A percentile compares a stretch with the other conserved stretches of the same genome.
Conservation (phyloP, 2,113 vertebrate genomes). For the Dipodomys merriami region DNA sequence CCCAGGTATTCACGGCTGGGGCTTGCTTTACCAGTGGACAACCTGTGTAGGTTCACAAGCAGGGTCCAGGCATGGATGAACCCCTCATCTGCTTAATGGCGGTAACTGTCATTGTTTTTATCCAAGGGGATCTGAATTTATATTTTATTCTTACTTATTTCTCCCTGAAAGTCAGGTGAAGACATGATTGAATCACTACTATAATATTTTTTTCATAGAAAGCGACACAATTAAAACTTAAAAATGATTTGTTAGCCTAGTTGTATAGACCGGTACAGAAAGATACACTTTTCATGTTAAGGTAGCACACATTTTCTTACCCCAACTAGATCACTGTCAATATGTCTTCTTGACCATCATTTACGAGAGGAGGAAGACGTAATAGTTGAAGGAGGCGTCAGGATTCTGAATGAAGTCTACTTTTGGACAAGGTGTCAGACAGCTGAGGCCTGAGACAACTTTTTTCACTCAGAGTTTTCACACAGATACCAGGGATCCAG, state of each 20-base stretch:
- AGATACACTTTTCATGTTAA: not conserved
- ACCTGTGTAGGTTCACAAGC: rapidly evolving
- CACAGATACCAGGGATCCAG: not conserved
- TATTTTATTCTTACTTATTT: not conserved
- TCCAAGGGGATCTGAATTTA: not conserved
- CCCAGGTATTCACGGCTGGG: not conserved
- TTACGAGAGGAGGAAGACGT: slow-evolving; percentile 24
- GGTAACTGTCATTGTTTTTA: not conserved
- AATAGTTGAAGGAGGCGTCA: not conserved
- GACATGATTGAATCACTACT: slow-evolving; percentile 9
- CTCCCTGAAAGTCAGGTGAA: not conserved
- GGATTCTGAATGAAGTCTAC: not conserved
- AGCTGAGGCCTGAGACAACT: not conserved
- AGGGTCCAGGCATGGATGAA: not conserved
- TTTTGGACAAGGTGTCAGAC: not conserved
- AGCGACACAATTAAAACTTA: not conserved
- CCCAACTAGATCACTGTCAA: not conserved
- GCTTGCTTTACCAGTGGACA: rapidly evolving
- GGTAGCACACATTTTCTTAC: not conserved
- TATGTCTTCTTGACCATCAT: not conserved
- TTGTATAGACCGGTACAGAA: not conserved
- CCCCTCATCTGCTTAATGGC: not conserved
- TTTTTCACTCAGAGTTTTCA: not conserved
- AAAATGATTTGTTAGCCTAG: not conserved
- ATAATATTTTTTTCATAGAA: slow-evolving; percentile 11